These are phyloP conservation scores for Microchirus variegatus DNA, from an alignment of 2,797 vertebrate genomes.

Conservation along the genomic window DNA sequence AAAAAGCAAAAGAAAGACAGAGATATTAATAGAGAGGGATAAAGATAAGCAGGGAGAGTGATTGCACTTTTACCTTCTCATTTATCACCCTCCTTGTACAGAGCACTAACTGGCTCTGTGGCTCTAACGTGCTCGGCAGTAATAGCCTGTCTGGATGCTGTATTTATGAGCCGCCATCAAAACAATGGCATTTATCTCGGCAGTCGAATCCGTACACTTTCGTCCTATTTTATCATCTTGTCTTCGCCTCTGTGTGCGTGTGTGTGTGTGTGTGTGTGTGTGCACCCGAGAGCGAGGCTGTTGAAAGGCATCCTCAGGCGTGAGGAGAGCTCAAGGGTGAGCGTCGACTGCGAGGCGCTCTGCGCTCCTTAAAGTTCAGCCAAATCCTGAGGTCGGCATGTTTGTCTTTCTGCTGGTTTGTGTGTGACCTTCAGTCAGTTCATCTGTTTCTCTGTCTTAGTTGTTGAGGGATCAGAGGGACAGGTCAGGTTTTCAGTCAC, in stretches of 20 bases:
- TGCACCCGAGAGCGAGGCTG: neutral
- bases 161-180: slow-evolving; percentile 71
- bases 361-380: slow-evolving; percentile 65
- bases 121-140: slow-evolving; percentile 42
- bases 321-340: slow-evolving; percentile 38
- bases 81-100: slow-evolving; percentile 60
- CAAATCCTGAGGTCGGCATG: slow-evolving; percentile 47
- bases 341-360: slow-evolving; percentile 23
- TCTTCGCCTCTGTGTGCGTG: slow-evolving; percentile 28
- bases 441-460: no score
- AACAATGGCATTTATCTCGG: slow-evolving; percentile 70
- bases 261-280: slow-evolving; percentile 6
- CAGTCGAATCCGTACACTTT: slow-evolving; percentile 54
- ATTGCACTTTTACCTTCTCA: slow-evolving; percentile 77
- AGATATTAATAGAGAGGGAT: slow-evolving; percentile 68
- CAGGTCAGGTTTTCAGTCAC: no score
- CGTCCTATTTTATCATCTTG: slow-evolving; percentile 60
- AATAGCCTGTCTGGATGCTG: slow-evolving; percentile 67
- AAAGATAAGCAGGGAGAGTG: slow-evolving; percentile 70
- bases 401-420: no score
- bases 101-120: slow-evolving; percentile 48
- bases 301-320: slow-evolving; percentile 23
- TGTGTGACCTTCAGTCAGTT: no score
- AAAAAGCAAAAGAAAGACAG: slow-evolving; percentile 62
- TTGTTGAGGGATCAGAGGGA: no score